Evolutionary conservation across 2,888 invertebrate species (phyloP).

Genomic region (Seira musarum): DNA sequence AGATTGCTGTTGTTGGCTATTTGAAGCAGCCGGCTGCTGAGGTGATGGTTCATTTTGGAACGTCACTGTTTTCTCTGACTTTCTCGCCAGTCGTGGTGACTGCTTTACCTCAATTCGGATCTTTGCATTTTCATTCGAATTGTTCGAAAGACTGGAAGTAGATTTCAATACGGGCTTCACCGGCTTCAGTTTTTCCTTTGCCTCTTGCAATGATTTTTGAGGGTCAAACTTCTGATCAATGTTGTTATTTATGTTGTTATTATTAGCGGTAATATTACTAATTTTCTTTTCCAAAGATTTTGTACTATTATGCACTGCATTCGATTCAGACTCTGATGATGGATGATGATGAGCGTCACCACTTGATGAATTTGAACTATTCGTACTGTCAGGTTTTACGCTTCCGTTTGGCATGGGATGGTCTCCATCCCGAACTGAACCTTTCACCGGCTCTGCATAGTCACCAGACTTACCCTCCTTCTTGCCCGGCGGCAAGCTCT

Average conservation of each 20-base stretch:
- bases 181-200: constrained; percentile 68
- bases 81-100: constrained; percentile 65
- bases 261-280: constrained; percentile 55
- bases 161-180: constrained; percentile 67
- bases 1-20: constrained; percentile 36
- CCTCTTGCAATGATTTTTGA: constrained; percentile 68
- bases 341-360: constrained; percentile 36
- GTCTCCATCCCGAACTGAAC: constrained; percentile 36
- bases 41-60: constrained; percentile 65
- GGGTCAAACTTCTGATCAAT: constrained; percentile 66
- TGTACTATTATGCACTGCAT: constrained; percentile 43
- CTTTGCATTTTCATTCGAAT: constrained; percentile 54
- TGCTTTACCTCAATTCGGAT: constrained; percentile 70
- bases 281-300: constrained; percentile 54
- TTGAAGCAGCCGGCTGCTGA: constrained; percentile 20
- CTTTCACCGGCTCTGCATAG: constrained; percentile 67
- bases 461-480: constrained; percentile 62
- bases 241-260: constrained; percentile 58
- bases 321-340: constrained; percentile 39
- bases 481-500: constrained; percentile 72
- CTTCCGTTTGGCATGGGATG: constrained; percentile 46
- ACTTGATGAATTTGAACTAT: constrained; percentile 30
- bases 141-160: constrained; percentile 55
- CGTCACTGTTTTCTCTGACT: constrained; percentile 68
- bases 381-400: constrained; percentile 37